phyloP scores from a whole-genome alignment of 2,888 invertebrate genomes.

The Pomacea canaliculata region DNA sequence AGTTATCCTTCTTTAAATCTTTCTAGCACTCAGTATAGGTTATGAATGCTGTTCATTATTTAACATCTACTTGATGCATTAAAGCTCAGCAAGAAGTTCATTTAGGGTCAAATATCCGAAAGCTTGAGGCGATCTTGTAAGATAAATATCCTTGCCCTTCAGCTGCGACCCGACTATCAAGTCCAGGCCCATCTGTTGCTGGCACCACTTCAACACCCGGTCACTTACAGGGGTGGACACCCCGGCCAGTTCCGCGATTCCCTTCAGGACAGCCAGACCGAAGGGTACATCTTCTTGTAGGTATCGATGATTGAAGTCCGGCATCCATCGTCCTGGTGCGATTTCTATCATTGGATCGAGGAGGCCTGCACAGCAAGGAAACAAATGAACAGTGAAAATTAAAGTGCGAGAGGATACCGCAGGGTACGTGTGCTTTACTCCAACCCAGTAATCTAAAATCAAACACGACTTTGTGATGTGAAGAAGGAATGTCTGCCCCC shows the following conservation, averaged over 20 bases:
- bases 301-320: slow-evolving; percentile 55
- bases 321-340: slow-evolving; percentile 44
- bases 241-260: slow-evolving; percentile 49
- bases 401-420: too few species aligned
- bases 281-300: slow-evolving; percentile 53
- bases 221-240: slow-evolving; percentile 53
- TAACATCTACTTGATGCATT: neutral
- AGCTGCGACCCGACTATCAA: slow-evolving; percentile 45
- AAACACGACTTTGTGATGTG: too few species aligned
- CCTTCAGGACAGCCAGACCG: slow-evolving; percentile 54
- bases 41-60: too few species aligned
- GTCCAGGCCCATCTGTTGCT: slow-evolving; percentile 50
- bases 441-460: too few species aligned
- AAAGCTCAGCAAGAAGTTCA: slow-evolving; percentile 21
- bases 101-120: slow-evolving; percentile 49
- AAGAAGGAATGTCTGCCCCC: too few species aligned
- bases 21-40: too few species aligned
- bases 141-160: slow-evolving; percentile 46
- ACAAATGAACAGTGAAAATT: too few species aligned
- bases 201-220: slow-evolving; percentile 50
- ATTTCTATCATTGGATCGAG: slow-evolving; percentile 48
- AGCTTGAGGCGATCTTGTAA: slow-evolving; percentile 50
- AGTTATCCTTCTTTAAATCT: too few species aligned
- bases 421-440: too few species aligned
- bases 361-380: slow-evolving; percentile 33